These are phyloP conservation scores for Lota lota DNA, from an alignment of 2,113 vertebrate genomes.

Conservation along the genomic window DNA sequence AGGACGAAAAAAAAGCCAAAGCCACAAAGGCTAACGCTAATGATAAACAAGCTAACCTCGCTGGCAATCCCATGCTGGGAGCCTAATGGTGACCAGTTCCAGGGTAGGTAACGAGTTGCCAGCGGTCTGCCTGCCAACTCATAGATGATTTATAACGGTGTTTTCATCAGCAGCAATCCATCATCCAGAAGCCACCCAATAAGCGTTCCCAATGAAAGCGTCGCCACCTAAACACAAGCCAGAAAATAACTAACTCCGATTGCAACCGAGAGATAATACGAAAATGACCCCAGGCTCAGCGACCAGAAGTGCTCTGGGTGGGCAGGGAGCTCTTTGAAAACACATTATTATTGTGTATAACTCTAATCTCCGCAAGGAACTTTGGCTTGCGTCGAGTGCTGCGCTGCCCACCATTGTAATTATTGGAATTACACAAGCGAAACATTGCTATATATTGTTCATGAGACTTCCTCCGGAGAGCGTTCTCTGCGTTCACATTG, in stretches of 20 bases:
- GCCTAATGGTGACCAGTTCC: conserved; percentile 17
- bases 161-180: conserved; percentile 47
- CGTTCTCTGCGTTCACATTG: conserved; percentile 30
- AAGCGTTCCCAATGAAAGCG: conserved; percentile 56
- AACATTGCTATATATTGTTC: conserved; percentile 52
- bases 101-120: conserved; percentile 24
- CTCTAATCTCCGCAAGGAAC: conserved; percentile 1
- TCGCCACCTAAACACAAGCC: conserved; percentile 27
- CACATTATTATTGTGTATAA: conserved; percentile 36
- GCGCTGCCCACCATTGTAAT: conserved; percentile 31
- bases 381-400: not conserved
- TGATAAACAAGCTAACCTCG: conserved; percentile 28
- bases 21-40: conserved; percentile 39
- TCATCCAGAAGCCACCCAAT: conserved; percentile 43
- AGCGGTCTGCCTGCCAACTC: conserved; percentile 49
- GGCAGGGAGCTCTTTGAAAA: conserved; percentile 52
- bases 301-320: not conserved
- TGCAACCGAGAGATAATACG: not conserved
- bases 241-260: conserved; percentile 9
- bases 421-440: conserved; percentile 29
- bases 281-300: not conserved
- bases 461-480: conserved; percentile 42
- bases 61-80: conserved; percentile 34
- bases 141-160: conserved; percentile 60
- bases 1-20: conserved; percentile 49